Base-by-base conservation (phyloP, 2,797 vertebrate species). In the Chaetodon trifasciatus region DNA sequence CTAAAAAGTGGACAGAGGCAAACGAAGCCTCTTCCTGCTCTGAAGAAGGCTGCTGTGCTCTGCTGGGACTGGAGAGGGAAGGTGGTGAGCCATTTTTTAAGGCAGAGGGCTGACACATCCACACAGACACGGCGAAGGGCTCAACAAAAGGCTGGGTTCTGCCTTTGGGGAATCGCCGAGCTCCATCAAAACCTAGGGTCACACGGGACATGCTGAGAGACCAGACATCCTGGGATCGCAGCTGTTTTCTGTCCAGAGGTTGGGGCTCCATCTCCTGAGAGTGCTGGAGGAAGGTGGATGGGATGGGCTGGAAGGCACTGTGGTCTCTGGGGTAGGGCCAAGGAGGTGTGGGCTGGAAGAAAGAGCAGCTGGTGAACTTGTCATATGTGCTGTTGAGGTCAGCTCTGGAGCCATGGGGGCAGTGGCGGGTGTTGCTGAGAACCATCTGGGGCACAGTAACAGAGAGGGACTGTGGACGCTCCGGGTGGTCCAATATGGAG, bases 361-460 rank as follows among this genome's bases (percentile, higher is more conserved):
- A 97, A 79, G 96, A 84, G 0, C 92, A 86, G 35, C 94, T 60
- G 5, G 96, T 88, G 46, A 99, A 99, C 13, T 78, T 89, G 44
- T 94, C 93, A 86, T 95, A 97, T 81, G 96, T 93, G 79, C 83
- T 87, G 82, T 93, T 93, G 13, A 99, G 97, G 84, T 98, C 96
- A 13, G 91, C 88, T 82, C 92, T 94, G 81, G 95, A 91, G 76
- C 97, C 97, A 11, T 96, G 95, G 28, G 96, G 95, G 62, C 94
- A 96, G 7, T 97, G 96, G 13, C 96, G 96, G 0, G 97, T 98
- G 92, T 99, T 99, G 86, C 97, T 98, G 68, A 96, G 85, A 1
- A 91, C 93, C 90, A 96, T 74, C 83, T 96, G 95, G 0, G 96
- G 93, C 0, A 87, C 73, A 46, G 87, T 92, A 37, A 98, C 60